Base-by-base conservation (phyloP, 37 sponge, comb jelly and placozoan species). In the Spongia lamella region DNA sequence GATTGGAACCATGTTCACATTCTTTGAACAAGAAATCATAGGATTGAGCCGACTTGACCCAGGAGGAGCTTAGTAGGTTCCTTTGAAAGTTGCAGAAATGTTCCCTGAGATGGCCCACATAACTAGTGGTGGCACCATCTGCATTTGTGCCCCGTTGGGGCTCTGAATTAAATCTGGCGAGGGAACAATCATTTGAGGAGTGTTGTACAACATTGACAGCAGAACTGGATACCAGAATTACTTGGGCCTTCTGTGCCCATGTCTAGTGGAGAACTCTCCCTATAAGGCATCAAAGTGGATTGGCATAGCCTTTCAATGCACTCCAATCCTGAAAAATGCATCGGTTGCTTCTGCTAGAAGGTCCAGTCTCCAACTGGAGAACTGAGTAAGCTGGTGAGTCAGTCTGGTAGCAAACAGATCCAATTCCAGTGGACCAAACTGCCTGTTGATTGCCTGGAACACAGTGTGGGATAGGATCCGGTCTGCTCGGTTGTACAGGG, bases 311-410 rank as follows among this genome's bases (percentile, higher is more conserved):
- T 1, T 7, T 3, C 33, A 69, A 5, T 1, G 25, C 29, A 11
- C 34, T 37, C 83, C 83, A 83, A 30, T 63, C 61, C 76, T 73
- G 75, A n/a, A 63, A 22, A 83, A 75, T 20, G 83, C 83, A 49
- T 83, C 83, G 21, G 57, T 73, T 58, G 66, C 64, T 22, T 59
- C 65, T 34, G 79, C 66, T 20, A 20, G 38, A 30, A 66, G 65
- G 31, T 76, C 77, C 2, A 34, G 79, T 19, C 79, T 6, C 79
- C 79, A 78, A 40, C 79, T 78, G 68, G 24, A 54, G 35, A 67
- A 78, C 6, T 20, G 20, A 52, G 19, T 24, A 38, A 51, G 58
- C 56, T 78, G 79, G 24, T 34, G 6, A 29, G 50, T 78, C n/a
- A 78, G 39, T 34, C 79, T 34, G 11, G 68, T 53, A 14, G 79